Percentiles rank a stretch among this genome's conserved stretches.
Evolutionary conservation across 2,888 invertebrate genomes (phyloP).

Genomic region (Drosophila anceps): DNA sequence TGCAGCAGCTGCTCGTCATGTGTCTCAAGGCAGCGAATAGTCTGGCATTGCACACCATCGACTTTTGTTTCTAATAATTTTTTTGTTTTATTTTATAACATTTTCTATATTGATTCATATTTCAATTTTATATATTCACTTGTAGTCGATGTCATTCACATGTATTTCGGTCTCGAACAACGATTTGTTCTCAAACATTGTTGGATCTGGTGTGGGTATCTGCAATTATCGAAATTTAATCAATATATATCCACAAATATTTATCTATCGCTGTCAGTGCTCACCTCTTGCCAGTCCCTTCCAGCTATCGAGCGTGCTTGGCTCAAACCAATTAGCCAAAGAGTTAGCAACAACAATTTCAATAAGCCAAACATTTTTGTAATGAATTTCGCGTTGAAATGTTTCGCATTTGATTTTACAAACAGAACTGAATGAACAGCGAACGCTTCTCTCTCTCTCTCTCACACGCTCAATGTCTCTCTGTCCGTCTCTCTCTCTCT

Average conservation of each 20-base stretch:
- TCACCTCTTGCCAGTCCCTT: conserved; percentile 41
- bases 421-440: conserved; percentile 27
- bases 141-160: conserved; percentile 31
- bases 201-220: conserved; percentile 56
- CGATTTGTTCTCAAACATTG: conserved; percentile 48
- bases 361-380: conserved; percentile 48
- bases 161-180: conserved; percentile 22
- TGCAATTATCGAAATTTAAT: not conserved
- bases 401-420: conserved; percentile 18
- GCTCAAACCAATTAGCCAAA: conserved; percentile 49
- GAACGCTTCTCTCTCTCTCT: not conserved
- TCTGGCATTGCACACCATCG: too few relatives aligned
- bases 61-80: not conserved
- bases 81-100: not conserved
- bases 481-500: not conserved
- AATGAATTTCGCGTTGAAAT: conserved; percentile 33
- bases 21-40: not conserved
- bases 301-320: conserved; percentile 49
- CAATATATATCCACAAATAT: not conserved
- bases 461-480: too few relatives aligned
- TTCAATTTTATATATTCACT: not conserved
- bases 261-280: not conserved
- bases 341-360: conserved; percentile 39
- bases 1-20: not conserved
- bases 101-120: not conserved